A percentile compares a stretch with the other conserved stretches of the same genome.
Conservation (phyloP, 2,113 vertebrate species). For the Bujurquina vittata region DNA sequence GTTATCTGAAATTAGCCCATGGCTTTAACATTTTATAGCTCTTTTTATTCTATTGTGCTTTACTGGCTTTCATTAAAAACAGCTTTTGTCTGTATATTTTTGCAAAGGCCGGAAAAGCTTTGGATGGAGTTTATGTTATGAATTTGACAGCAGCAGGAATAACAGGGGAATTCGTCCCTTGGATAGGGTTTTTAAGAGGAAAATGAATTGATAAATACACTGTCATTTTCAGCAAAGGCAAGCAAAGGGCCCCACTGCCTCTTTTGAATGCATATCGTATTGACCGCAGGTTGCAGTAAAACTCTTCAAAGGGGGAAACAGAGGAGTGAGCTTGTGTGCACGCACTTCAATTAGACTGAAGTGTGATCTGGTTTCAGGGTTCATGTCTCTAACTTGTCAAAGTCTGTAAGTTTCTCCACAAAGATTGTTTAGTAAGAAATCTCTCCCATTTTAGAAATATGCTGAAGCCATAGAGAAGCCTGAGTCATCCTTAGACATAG, state of each 20-base stretch:
- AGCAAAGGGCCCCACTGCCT: neutral
- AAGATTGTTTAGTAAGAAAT: neutral
- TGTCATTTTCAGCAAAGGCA: constrained; percentile 36
- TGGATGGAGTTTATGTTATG: neutral
- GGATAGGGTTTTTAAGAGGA: neutral
- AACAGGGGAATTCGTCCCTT: constrained; percentile 6
- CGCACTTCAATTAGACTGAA: neutral
- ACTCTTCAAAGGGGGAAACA: neutral
- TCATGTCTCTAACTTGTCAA: neutral
- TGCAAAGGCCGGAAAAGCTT: neutral
- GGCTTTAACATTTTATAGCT: neutral
- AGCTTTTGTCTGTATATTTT: neutral
- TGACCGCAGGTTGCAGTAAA: neutral
- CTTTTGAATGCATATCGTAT: constrained; percentile 9
- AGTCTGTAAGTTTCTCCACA: neutral
- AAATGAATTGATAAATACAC: constrained; percentile 20
- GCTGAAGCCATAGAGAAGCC: neutral
- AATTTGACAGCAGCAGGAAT: neutral
- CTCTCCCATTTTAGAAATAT: neutral
- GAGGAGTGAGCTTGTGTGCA: neutral
- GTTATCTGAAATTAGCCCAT: neutral
- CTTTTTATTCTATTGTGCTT: neutral
- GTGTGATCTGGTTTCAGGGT: neutral
- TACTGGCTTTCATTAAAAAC: neutral
- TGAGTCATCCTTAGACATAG: neutral